Evolutionary conservation across 2,113 vertebrate genomes (phyloP), one percentile per base, ranked within the genome.

Genomic region (Xiphorhynchus elegans): DNA sequence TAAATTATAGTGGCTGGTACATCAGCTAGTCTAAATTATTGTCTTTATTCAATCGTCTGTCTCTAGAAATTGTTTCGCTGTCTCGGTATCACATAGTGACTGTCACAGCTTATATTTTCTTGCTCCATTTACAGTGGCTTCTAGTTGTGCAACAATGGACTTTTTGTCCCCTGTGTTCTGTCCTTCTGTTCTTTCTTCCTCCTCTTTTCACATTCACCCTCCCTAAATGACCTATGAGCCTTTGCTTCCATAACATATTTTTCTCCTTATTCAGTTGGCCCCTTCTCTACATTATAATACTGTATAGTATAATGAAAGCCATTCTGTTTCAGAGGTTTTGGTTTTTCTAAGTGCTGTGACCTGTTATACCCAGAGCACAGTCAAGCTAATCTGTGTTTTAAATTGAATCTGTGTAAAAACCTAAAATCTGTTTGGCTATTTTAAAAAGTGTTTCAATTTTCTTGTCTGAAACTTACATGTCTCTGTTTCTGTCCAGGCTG

Each of bases 401-500:
- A 81, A 58, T 10, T 13, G 21, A 49, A 23, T 6, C 47, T 15
- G 2, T 28, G 28, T 58, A 33, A 46, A 63, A 78, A 24, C 0
- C 8, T 7, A 25, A 69, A 37, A 17, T 20, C 8, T 37, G 53
- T 53, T 44, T 12, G n/a, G 14, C 33, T 53, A 1, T 40, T 76
- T 75, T 19, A 20, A 17, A 4, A 28, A 46, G 5, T 1, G 4
- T 7, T 46, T 16, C 6, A 10, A 13, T 59, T 31, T 69, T 60
- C 4, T 28, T 46, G 6, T 39, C 21, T 90, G 82, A 68, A 40
- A 25, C 33, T 68, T 33, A 0, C 21, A 8, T 6, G 10, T 73
- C 14, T 85, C 17, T 95, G 11, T 88, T 84, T 83, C 20, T 77
- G 18, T 53, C 8, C 59, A 97, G 96, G 84, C 50, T 85, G 67